These are phyloP conservation scores for Dermochelys coriacea DNA, from an alignment of 2,797 vertebrate genomes.

Conservation along the genomic window DNA sequence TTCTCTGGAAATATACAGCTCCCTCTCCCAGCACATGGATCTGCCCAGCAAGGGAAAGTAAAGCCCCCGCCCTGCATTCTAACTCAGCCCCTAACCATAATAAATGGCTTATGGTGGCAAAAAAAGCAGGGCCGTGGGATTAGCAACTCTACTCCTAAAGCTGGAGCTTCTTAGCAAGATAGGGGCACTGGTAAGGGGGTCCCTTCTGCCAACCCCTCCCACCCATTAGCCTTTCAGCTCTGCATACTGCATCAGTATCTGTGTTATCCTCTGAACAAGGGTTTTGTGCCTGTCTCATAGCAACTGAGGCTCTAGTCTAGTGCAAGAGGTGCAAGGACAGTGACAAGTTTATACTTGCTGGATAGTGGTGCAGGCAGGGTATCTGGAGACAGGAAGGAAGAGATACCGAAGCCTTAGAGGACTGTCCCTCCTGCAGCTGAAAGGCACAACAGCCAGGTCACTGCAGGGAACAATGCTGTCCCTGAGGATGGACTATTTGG, in stretches of 20 bases:
- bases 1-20: constrained; percentile 4
- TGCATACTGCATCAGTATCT: not conserved
- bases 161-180: not conserved
- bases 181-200: not conserved
- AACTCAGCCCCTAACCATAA: constrained; percentile 45
- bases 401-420: not conserved
- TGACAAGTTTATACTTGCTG: constrained; percentile 29
- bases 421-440: constrained; percentile 20
- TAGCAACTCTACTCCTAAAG: constrained; percentile 7
- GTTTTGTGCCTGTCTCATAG: not conserved
- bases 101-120: not conserved
- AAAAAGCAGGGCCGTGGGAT: not conserved
- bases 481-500: not conserved
- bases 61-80: constrained; percentile 36
- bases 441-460: not conserved
- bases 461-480: not conserved
- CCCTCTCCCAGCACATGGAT: constrained; percentile 12
- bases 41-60: not conserved
- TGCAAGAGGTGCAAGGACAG: not conserved
- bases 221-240: not conserved
- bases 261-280: not conserved
- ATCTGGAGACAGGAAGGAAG: constrained; percentile 24
- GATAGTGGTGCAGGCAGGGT: not conserved
- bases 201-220: not conserved
- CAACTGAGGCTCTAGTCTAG: not conserved